Evolutionary conservation across 2,113 vertebrate species (phyloP).

Genomic region (Lophotis ruficrista): DNA sequence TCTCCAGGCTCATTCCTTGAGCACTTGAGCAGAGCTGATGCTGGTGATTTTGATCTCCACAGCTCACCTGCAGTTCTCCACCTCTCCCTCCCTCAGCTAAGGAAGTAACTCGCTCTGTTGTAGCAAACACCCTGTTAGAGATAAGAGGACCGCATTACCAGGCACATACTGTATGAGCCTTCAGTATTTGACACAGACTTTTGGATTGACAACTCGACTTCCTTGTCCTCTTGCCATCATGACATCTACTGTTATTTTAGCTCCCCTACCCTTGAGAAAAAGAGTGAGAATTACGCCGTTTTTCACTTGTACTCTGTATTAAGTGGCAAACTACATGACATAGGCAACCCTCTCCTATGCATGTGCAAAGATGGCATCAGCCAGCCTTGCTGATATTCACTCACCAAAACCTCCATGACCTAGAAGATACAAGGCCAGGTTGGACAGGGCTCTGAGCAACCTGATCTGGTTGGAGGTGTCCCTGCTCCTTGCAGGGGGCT

Average conservation of each 20-base stretch:
- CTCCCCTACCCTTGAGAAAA: not conserved
- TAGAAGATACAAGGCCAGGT: not conserved
- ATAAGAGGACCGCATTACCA: not conserved
- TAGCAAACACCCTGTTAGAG: not conserved
- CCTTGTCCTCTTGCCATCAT: not conserved
- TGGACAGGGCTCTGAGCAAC: too few species aligned
- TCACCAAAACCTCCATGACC: not conserved
- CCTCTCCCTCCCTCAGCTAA: not conserved
- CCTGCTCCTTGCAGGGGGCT: too few species aligned
- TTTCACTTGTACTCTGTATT: not conserved
- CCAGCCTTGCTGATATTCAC: not conserved
- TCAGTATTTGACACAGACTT: not conserved
- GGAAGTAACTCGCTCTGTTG: not conserved
- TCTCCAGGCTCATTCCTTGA: not conserved
- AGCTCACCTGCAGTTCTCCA: not conserved
- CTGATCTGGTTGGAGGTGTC: too few species aligned
- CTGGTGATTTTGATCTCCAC: not conserved
- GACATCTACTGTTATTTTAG: not conserved
- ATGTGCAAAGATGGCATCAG: not conserved
- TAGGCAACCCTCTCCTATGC: not conserved
- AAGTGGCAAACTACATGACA: not conserved
- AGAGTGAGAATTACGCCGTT: not conserved
- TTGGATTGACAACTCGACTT: not conserved
- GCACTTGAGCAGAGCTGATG: not conserved
- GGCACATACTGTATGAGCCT: not conserved